Base-by-base conservation (phyloP, 2,888 invertebrate species). In the Rhodophaea formosa region DNA sequence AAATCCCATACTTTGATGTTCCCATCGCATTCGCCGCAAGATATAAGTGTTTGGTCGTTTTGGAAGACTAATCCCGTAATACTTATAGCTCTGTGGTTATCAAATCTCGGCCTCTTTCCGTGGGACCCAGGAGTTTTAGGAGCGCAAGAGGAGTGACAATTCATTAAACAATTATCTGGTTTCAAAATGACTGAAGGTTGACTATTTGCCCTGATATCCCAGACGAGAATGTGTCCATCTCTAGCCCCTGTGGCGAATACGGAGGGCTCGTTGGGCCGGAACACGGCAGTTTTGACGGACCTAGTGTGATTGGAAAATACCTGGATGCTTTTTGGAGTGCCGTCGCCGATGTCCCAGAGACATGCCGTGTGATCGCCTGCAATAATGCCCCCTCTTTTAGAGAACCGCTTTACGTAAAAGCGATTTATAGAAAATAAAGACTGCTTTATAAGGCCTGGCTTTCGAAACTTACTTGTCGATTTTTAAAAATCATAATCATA, bases 191-290 rank as follows among this genome's bases (percentile, higher is more conserved):
- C 63, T 0, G 79, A 59, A 1, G 84, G 79, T 51, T 80, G 86
- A 10, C 85, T 83, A 59, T 84, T 88, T 17, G 75, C 75, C 10
- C 88, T 74, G 0, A 93, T 93, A 77, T 98, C 98, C 97, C 97
- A 98, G 15, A 97, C 79, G 69, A 96, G 93, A 15, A 98, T 95
- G 68, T 94, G 95, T 0, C 98, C 97, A 85, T 98, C 98, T 35
- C 98, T 90, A 0, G 96, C 95, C 15, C 98, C 97, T 0, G 97
- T 96, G 0, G 97, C 97, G 88, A 98, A 97, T 1, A 97, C 94
- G 57, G 93, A 94, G 68, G 92, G 80, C 86, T 95, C 95, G 7
- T 92, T 84, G 49, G 94, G 94, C 8, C 94, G 92, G 75, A 96
- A 96, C 1, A 94, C 94, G 0, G 95, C 95, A 0, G 96, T 95